Evolutionary conservation across 2,113 vertebrate species (phyloP).

Genomic region (Petaurus breviceps): DNA sequence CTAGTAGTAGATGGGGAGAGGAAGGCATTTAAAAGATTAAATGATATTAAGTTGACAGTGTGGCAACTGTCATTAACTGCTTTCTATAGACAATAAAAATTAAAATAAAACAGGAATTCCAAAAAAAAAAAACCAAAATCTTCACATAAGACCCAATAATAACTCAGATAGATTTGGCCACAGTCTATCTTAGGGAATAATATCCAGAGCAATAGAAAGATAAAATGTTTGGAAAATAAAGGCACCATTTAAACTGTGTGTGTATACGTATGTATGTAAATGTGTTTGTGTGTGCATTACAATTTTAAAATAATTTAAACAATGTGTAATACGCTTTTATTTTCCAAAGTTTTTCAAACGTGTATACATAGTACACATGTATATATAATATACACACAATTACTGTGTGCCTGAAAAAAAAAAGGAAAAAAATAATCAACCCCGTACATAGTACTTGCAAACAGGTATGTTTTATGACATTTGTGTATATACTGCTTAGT

Average conservation of each 20-base stretch:
- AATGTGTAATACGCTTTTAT: not conserved
- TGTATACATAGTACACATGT: not conserved
- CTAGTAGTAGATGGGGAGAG: constrained; percentile 11
- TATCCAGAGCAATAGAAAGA: constrained; percentile 22
- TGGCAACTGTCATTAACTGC: not conserved
- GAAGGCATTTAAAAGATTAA: constrained; percentile 30
- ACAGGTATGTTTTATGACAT: not conserved
- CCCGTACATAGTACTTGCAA: not conserved
- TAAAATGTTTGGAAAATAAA: constrained; percentile 14
- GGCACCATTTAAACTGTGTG: not conserved
- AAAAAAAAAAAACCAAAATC: not conserved
- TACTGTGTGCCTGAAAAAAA: not conserved
- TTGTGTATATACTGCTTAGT: constrained; percentile 8
- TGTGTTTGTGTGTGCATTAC: too few species aligned
- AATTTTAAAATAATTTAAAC: too few species aligned
- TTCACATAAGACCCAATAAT: constrained; percentile 23
- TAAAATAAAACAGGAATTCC: not conserved
- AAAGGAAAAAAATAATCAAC: not conserved
- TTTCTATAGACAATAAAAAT: constrained; percentile 35
- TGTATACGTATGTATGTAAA: not conserved
- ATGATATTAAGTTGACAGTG: constrained; percentile 14
- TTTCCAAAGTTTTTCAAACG: not conserved
- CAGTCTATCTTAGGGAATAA: too few species aligned
- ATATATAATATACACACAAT: not conserved
- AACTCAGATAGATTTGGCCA: too few species aligned